Percentiles rank a stretch among this genome's conserved stretches.
phyloP scores from a whole-genome alignment of 2,113 vertebrate species.

The Nothobranchius furzeri region DNA sequence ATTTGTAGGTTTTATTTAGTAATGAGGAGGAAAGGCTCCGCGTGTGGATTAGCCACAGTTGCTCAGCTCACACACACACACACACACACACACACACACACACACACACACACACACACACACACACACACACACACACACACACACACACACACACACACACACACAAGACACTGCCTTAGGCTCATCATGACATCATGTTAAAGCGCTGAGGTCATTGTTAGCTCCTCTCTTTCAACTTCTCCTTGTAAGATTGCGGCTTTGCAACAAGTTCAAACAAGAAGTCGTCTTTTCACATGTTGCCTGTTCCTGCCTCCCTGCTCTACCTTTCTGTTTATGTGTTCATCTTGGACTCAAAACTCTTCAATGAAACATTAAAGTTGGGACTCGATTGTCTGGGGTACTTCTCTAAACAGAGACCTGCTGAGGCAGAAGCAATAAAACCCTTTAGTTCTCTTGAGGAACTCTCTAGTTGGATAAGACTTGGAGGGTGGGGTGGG shows the following conservation, averaged over 20 bases:
- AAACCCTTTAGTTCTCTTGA: slow-evolving; percentile 11
- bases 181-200: slow-evolving; percentile 77
- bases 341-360: slow-evolving; percentile 11
- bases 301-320: slow-evolving; percentile 18
- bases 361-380: background rate
- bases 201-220: slow-evolving; percentile 74
- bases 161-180: slow-evolving; percentile 58
- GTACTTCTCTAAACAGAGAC: too few relatives aligned
- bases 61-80: slow-evolving; percentile 21
- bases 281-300: slow-evolving; percentile 40
- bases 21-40: slow-evolving; percentile 11
- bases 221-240: slow-evolving; percentile 42
- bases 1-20: background rate
- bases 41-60: slow-evolving; percentile 14
- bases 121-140: slow-evolving; percentile 21
- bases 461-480: slow-evolving; percentile 54
- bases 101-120: slow-evolving; percentile 30
- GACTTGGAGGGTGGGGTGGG: slow-evolving; percentile 26
- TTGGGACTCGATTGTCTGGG: background rate
- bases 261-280: slow-evolving; percentile 73
- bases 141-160: slow-evolving; percentile 33
- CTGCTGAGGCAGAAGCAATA: background rate
- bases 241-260: slow-evolving; percentile 45
- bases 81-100: slow-evolving; percentile 29
- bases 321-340: slow-evolving; percentile 21